Evolutionary conservation across 2,797 vertebrate genomes (phyloP), one percentile per base, ranked within the genome.

Genomic region (Brotogeris chrysoptera): DNA sequence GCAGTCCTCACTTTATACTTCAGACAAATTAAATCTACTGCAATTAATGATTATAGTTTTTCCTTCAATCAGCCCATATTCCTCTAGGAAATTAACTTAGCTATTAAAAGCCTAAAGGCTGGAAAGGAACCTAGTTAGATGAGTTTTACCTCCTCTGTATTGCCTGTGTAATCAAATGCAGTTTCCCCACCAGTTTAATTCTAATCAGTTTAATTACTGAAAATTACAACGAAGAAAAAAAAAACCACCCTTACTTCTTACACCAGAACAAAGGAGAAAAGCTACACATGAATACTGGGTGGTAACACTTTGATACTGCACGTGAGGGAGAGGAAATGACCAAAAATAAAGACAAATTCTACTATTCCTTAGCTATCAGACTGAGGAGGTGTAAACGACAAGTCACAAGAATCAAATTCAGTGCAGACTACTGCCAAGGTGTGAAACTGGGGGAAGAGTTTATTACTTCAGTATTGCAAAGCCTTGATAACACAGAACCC

Each of bases 181-280:
- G 88, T 92, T 96, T 96, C 94, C 92, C 88, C 88, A 94, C 84
- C 85, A 96, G 93, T 95, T 95, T 95, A 95, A 96, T 96, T 96
- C 90, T 94, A 94, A 96, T 96, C 95, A 97, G 72, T 97, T 96
- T 96, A 96, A 92, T 95, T 96, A 94, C 92, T 96, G 92, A 95
- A 95, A 96, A 97, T 97, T 96, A 92, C 78, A 86, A 93, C 2
- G 0, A 28, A 21, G 61, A 41, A 30, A 90, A 41, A 9, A 38
- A 36, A 24, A n/a, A 36, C 36, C 41, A 46, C 2, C 21, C 52
- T 84, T 70, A 71, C 47, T 91, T 91, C 79, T 93, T 41, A 85
- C 16, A 47, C 11, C 52, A 91, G 90, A 94, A 97, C 73, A 89
- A 90, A 94, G 50, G 63, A 90, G 50, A 79, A 79, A 92, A 81